Evolutionary conservation across 2,797 vertebrate species (phyloP).

Genomic region (Leptodactylus fallax): DNA sequence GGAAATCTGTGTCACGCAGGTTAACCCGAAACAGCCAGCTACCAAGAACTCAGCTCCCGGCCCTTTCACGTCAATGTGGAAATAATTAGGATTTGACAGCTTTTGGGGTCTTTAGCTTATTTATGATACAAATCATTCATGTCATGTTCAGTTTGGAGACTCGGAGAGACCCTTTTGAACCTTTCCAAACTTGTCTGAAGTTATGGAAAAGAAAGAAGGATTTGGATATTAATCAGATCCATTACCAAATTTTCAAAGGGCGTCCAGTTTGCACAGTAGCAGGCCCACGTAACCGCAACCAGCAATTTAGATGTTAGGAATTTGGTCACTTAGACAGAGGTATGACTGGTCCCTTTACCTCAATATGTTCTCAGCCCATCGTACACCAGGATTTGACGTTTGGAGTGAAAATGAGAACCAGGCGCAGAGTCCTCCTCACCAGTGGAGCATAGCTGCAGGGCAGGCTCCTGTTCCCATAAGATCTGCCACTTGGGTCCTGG

Average conservation of each 20-base stretch:
- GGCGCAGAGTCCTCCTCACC: slow-evolving; percentile 3
- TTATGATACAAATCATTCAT: slow-evolving; percentile 60
- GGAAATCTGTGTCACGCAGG: slow-evolving; percentile 51
- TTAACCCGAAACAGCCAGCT: slow-evolving; percentile 59
- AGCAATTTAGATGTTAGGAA: neutral
- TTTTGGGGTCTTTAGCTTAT: slow-evolving; percentile 73
- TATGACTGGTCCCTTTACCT: neutral
- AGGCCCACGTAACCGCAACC: neutral
- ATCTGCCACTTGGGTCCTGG: slow-evolving; percentile 43
- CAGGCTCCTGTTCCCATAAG: slow-evolving; percentile 45
- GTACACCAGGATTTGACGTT: slow-evolving; percentile 20
- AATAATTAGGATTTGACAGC: slow-evolving; percentile 72
- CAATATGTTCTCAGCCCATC: slow-evolving; percentile 1
- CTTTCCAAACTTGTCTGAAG: slow-evolving; percentile 53
- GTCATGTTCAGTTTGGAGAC: slow-evolving; percentile 45
- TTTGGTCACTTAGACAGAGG: neutral
- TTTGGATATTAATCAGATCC: slow-evolving; percentile 30
- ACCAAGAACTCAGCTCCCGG: slow-evolving; percentile 42
- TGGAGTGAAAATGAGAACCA: slow-evolving; percentile 55
- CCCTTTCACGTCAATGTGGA: slow-evolving; percentile 72
- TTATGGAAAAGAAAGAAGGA: neutral
- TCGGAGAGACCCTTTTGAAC: slow-evolving; percentile 30
- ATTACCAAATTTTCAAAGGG: slow-evolving; percentile 23
- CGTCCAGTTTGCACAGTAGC: neutral
- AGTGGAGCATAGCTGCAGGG: slow-evolving; percentile 30